Percentiles rank a stretch among this genome's conserved stretches.
These are phyloP conservation scores for Drosophila borborema DNA, from an alignment of 2,888 invertebrate genomes.

Conservation along the genomic window DNA sequence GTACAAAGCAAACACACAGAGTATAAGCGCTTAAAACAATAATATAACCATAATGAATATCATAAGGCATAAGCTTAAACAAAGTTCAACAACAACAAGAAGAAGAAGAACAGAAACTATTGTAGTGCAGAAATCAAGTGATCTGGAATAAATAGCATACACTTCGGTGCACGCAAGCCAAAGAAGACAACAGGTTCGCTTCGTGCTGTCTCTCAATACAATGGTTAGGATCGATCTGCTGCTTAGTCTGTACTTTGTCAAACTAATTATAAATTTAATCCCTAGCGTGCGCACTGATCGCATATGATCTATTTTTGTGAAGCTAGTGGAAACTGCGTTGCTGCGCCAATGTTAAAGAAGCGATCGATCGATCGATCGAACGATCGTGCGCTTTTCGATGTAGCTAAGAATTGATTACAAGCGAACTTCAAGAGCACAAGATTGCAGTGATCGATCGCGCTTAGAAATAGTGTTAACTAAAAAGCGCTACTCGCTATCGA, in stretches of 20 bases:
- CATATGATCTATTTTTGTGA: constrained; percentile 24
- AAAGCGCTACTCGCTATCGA: constrained; percentile 10
- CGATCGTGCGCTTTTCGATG: constrained; percentile 15
- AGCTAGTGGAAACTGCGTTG: background rate
- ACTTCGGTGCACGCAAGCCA: constrained; percentile 16
- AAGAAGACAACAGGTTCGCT: constrained; percentile 2
- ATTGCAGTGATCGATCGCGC: constrained; percentile 24
- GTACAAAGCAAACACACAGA: constrained; percentile 44
- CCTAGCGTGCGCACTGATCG: constrained; percentile 14
- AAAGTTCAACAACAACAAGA: background rate
- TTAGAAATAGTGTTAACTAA: background rate
- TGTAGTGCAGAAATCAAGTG: constrained; percentile 13
- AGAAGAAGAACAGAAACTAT: background rate
- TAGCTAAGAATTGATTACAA: constrained; percentile 4
- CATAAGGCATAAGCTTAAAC: constrained; percentile 8
- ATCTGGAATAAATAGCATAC: constrained; percentile 21
- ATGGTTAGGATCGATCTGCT: constrained; percentile 16
- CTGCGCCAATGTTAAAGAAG: background rate
- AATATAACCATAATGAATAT: constrained; percentile 37
- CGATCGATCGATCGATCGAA: constrained; percentile 22
- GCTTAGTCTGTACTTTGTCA: constrained; percentile 19
- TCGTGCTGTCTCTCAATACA: background rate
- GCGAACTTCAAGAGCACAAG: background rate
- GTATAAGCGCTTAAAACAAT: constrained; percentile 40
- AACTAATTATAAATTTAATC: constrained; percentile 40